Base-by-base conservation (phyloP, 2,113 vertebrate genomes). In the Elachura formosa region DNA sequence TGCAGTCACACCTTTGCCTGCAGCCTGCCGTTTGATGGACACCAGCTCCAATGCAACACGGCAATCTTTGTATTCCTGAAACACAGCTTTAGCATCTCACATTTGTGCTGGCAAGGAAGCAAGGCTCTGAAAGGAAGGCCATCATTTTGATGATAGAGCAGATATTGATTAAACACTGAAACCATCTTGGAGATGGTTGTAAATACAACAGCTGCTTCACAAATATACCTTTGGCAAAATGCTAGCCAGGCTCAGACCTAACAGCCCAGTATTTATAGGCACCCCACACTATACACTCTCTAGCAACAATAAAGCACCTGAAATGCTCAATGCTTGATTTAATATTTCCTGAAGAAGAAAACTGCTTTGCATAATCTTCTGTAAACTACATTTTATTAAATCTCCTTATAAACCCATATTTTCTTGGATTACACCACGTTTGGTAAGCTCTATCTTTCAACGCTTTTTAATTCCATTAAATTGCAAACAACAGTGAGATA, bases 401-500 rank as follows among this genome's bases (percentile, higher is more conserved):
- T 19, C 61, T 74, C 58, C 8, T 71, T 69, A 54, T 22, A 69
- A 92, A 6, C 36, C 6, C 25, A 46, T 61, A 41, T 87, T 89
- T 94, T 52, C 76, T 73, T 56, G 59, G 40, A 82, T 56, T 55
- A 94, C 19, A 43, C 40, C 17, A 9, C 17, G 9, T 66, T 90
- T 84, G 31, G 59, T 38, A 77, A 16, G 19, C 6, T 12, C 4
- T 14, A 20, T 48, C 17, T 58, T 74, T 62, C 5, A 0, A 26
- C 43, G 67, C 10, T 71, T 87, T 92, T 84, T 62, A 87, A 59
- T 93, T 87, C 69, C 64, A 51, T 71, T 95, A 67, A 78, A 87
- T 43, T 63, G 31, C 58, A 66, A 89, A 72, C 76, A 58, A 22
- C 25, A 61, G 36, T 8, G n/a, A 74, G 46, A 89, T 68, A 91